A percentile compares a stretch with the other conserved stretches of the same genome.
Evolutionary conservation across 1,140 invertebrate species (phyloP).

Genomic region (Amphibalanus amphitrite): DNA sequence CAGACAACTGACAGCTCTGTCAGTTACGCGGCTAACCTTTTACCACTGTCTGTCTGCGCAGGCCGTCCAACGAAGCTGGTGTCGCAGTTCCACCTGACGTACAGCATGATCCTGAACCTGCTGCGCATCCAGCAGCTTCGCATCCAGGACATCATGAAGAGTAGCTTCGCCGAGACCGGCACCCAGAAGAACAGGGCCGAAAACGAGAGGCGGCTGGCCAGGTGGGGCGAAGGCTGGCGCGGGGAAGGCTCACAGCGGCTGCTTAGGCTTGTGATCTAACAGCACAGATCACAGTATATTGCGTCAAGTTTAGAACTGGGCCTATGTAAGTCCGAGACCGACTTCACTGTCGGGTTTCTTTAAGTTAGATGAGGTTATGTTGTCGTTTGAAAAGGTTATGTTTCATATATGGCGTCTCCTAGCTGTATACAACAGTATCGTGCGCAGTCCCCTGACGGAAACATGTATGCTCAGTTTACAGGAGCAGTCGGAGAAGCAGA

Average conservation of each 20-base stretch:
- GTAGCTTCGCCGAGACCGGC: slow-evolving; percentile 67
- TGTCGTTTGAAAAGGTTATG: too few relatives aligned
- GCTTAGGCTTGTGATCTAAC: too few relatives aligned
- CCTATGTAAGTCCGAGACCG: too few relatives aligned
- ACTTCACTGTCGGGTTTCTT: too few relatives aligned
- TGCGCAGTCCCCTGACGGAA: too few relatives aligned
- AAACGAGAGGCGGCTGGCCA: slow-evolving; percentile 37
- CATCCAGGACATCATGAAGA: slow-evolving; percentile 86
- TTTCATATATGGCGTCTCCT: too few relatives aligned
- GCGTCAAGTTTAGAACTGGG: too few relatives aligned
- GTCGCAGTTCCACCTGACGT: slow-evolving; percentile 84
- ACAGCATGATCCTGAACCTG: slow-evolving; percentile 83
- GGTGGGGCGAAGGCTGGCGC: too few relatives aligned
- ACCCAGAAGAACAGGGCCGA: slow-evolving; percentile 44
- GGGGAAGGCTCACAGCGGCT: too few relatives aligned
- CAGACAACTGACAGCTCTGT: slow-evolving; percentile 75
- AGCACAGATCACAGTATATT: too few relatives aligned
- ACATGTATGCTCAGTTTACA: slow-evolving; percentile 21
- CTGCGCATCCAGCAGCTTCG: slow-evolving; percentile 65
- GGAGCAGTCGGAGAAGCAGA: slow-evolving; percentile 24
- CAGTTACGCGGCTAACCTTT: slow-evolving; percentile 69
- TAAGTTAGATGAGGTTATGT: too few relatives aligned
- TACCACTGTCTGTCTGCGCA: slow-evolving; percentile 82
- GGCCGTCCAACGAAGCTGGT: slow-evolving; percentile 49
- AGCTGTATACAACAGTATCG: too few relatives aligned